Percentiles rank a stretch among this genome's conserved stretches.
phyloP scores from a whole-genome alignment of 2,113 vertebrate genomes.

The Irena cyanogastra region DNA sequence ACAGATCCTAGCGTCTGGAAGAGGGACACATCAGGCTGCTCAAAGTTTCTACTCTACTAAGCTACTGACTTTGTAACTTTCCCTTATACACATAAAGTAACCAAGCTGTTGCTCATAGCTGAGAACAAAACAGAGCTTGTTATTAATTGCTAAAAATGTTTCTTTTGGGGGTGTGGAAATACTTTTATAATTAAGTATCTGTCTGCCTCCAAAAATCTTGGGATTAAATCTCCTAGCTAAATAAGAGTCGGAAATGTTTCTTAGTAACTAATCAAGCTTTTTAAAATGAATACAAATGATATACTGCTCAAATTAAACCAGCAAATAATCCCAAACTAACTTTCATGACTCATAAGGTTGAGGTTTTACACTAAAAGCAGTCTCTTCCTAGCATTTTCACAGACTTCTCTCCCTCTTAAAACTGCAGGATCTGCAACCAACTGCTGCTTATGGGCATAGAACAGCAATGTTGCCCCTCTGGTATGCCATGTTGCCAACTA shows the following conservation, averaged over 20 bases:
- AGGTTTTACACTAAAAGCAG: not conserved
- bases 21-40: not conserved
- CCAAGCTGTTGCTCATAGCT: too few species aligned
- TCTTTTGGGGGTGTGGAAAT: not conserved
- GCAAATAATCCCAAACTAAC: not conserved
- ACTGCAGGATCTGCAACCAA: not conserved
- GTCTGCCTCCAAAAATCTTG: not conserved
- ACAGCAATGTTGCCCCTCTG: not conserved
- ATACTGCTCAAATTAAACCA: not conserved
- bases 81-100: not conserved
- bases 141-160: not conserved
- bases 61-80: not conserved
- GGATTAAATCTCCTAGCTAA: not conserved
- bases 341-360: not conserved
- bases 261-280: not conserved
- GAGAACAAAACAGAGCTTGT: not conserved
- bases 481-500: not conserved
- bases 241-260: not conserved
- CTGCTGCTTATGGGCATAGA: not conserved
- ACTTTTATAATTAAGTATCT: not conserved
- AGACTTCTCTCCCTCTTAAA: not conserved
- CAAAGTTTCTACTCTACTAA: not conserved
- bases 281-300: not conserved
- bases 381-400: not conserved
- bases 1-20: not conserved